A percentile compares a stretch with the other conserved stretches of the same genome.
These are phyloP conservation scores for Halocaridina rubra DNA, from an alignment of 2,888 invertebrate genomes.

Conservation along the genomic window DNA sequence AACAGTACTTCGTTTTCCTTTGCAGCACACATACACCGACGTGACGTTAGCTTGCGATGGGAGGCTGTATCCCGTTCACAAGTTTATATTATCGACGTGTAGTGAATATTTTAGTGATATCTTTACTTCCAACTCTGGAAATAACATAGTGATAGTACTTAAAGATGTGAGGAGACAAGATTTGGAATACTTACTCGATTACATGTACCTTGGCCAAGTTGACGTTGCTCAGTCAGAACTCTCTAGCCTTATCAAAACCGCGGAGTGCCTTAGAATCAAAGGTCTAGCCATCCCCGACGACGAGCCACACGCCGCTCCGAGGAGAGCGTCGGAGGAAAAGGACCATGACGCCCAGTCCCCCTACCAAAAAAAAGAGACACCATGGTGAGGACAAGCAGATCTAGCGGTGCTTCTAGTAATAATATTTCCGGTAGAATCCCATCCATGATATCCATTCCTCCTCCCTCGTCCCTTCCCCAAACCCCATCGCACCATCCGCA, in stretches of 20 bases:
- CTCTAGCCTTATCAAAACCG: conserved; percentile 57
- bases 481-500: too few species aligned
- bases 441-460: neutral
- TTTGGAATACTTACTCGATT: conserved; percentile 56
- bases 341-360: conserved; percentile 20
- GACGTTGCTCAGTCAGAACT: conserved; percentile 57
- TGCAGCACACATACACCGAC: conserved; percentile 58
- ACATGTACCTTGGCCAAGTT: conserved; percentile 59
- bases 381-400: conserved; percentile 15
- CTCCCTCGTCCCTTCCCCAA: neutral
- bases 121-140: conserved; percentile 43
- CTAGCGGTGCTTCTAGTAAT: conserved; percentile 18
- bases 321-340: conserved; percentile 26
- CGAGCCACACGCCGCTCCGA: conserved; percentile 36
- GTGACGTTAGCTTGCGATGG: conserved; percentile 58
- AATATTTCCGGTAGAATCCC: conserved; percentile 12
- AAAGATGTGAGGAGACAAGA: conserved; percentile 57
- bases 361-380: conserved; percentile 18
- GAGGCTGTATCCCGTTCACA: conserved; percentile 57
- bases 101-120: conserved; percentile 60
- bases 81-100: conserved; percentile 56
- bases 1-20: too few species aligned
- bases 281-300: conserved; percentile 60
- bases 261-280: conserved; percentile 59
- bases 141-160: conserved; percentile 49